Conservation (phyloP, 2,888 invertebrate species). For the Taphrorychus bicolor region DNA sequence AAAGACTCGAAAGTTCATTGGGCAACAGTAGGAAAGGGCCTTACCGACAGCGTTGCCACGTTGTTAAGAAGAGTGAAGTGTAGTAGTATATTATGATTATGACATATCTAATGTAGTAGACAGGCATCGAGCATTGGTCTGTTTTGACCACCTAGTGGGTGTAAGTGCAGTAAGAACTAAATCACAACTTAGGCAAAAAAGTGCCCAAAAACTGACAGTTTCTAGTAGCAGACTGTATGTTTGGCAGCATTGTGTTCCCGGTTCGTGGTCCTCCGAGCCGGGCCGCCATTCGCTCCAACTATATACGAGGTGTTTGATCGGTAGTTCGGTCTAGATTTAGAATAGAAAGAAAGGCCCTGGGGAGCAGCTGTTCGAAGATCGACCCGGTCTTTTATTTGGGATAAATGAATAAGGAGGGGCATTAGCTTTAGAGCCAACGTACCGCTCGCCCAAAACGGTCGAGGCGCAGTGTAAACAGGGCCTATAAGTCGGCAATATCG, state of each 20-base stretch:
- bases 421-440: conserved; percentile 8
- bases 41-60: no score
- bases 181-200: no score
- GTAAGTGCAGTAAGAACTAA: no score
- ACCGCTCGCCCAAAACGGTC: conserved; percentile 10
- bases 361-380: conserved; percentile 19
- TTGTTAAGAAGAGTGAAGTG: no score
- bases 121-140: no score
- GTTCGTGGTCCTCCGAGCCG: conserved; percentile 6
- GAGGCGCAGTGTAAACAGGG: conserved; percentile 3
- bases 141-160: no score
- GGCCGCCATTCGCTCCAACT: conserved; percentile 2
- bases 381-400: conserved; percentile 16
- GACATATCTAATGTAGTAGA: no score
- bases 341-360: no score
- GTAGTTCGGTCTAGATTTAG: background rate
- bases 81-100: no score
- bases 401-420: conserved; percentile 32
- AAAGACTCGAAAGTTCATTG: no score
- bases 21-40: no score
- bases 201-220: no score
- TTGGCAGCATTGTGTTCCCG: background rate
- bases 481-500: background rate
- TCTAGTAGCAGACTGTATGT: background rate
- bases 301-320: background rate